These are phyloP conservation scores for Hipposideros larvatus DNA, from an alignment of 2,797 vertebrate genomes.

Conservation along the genomic window DNA sequence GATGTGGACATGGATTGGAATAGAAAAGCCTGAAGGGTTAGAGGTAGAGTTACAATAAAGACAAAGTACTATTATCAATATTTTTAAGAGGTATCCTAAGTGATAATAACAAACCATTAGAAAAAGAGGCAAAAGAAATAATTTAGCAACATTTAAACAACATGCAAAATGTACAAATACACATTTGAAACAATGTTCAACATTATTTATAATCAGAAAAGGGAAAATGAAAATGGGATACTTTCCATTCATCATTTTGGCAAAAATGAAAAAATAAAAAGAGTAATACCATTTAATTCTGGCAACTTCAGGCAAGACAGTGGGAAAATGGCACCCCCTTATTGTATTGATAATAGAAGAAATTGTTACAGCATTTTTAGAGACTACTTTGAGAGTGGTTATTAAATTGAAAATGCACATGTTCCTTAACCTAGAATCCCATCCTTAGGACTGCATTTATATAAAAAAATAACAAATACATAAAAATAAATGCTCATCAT, in stretches of 20 bases:
- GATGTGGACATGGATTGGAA: background rate
- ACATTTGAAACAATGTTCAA: background rate
- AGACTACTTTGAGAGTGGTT: background rate
- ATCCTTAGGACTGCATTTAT: background rate
- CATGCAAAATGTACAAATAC: background rate
- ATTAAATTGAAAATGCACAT: background rate
- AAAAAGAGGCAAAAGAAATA: constrained; percentile 7
- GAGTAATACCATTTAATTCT: background rate
- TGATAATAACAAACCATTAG: background rate
- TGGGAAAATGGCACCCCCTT: background rate
- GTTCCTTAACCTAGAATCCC: background rate
- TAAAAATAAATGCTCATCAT: background rate
- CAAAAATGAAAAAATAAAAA: background rate
- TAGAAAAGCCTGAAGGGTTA: background rate
- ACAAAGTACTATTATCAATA: background rate
- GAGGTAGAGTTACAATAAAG: background rate
- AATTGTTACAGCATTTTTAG: background rate
- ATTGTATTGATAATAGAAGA: background rate
- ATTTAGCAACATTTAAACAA: background rate
- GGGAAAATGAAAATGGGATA: background rate
- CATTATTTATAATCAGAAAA: constrained; percentile 12
- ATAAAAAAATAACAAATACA: background rate
- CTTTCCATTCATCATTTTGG: constrained; percentile 16
- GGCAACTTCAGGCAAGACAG: background rate
- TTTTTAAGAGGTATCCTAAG: background rate